Base-by-base conservation (phyloP, 1,140 invertebrate species). In the Leptestheria dahalacensis region DNA sequence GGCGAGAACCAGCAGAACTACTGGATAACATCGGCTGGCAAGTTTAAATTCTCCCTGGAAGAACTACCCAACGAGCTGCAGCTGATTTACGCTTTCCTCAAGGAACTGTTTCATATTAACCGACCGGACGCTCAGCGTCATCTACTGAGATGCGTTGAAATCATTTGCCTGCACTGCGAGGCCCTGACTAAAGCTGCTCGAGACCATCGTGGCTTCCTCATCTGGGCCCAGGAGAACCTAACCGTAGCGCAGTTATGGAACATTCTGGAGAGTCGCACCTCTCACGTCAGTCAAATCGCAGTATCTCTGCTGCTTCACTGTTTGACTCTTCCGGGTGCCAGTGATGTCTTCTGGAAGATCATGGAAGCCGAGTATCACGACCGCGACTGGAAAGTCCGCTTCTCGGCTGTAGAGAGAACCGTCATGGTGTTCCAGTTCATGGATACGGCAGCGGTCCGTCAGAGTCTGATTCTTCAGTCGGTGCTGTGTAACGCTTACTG, bases 161-260 rank as follows among this genome's bases (percentile, higher is more conserved):
- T 93, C 48, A 77, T 98, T 66, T 86, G 90, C 58, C 75, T 99
- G 1, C 89, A 98, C 70, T 91, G 90, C 2, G 94, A 98, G 72
- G 89, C 91, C 6, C 77, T 98, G 49, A 85, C 82, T 25, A 86
- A 85, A 65, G 88, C 91, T 0, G 80, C 88, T 0, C 83, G 85
- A 66, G 91, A 97, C 68, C 86, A 96, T 68, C 79, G 88, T 65
- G 91, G 91, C 50, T 98, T 97, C 75, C 84, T 99, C 57, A 91
- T 96, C 60, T 97, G 93, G 89, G 92, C 88, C 64, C 92, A 99
- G 71, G 91, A 97, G 74, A 96, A 95, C 75, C 74, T 95, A 20
- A 74, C 98, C 0, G 92, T 99, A 62, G 89, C 89, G 69, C 94
- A 92, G 90, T 75, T 98, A 50, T 99, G 95, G 95, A 84, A 87